Base-by-base conservation (phyloP, 2,113 vertebrate genomes). In the Zootoca vivipara region DNA sequence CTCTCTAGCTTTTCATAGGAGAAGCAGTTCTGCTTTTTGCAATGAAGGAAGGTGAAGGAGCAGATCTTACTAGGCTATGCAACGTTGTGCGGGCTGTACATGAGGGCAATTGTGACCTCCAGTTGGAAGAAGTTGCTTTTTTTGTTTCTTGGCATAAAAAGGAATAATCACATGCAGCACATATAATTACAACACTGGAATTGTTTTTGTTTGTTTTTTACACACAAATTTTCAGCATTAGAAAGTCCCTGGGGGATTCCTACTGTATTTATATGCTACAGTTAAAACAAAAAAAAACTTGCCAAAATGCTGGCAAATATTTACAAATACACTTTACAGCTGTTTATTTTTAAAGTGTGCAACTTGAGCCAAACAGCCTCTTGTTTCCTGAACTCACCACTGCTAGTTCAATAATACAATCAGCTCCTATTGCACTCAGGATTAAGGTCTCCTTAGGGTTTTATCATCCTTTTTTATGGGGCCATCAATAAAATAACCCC, bases 341-440 rank as follows among this genome's bases (percentile, higher is more conserved):
- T 87, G 93, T 94, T 94, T 88, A 81, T 86, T 92, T 91, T 94
- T 90, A 94, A 95, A 95, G 91, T 96, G 93, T 96, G 95, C 95
- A 96, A 96, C 94, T 92, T 93, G 95, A 95, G 94, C 95, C 93
- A 95, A 94, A 94, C 88, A 94, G 87, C 89, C 88, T 73, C 93
- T 88, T 62, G 91, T 94, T 95, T 97, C 94, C 96, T 97, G 96
- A 97, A 97, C 87, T 93, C 92, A 89, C 87, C 89, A 89, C 87
- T 94, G 90, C 94, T n/a, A 87, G 90, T 92, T 96, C 84, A 92
- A 91, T 84, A 93, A 93, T 93, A 97, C 93, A 96, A 94, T 96
- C 95, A 93, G 95, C 95, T 94, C 94, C 93, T 97, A 97, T 97
- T 97, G 97, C 97, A 97, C 97, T 97, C 96, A 86, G 89, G 92